A percentile compares a stretch with the other conserved stretches of the same genome.
Conservation (phyloP, 2,113 vertebrate genomes). For the Callipepla californica region DNA sequence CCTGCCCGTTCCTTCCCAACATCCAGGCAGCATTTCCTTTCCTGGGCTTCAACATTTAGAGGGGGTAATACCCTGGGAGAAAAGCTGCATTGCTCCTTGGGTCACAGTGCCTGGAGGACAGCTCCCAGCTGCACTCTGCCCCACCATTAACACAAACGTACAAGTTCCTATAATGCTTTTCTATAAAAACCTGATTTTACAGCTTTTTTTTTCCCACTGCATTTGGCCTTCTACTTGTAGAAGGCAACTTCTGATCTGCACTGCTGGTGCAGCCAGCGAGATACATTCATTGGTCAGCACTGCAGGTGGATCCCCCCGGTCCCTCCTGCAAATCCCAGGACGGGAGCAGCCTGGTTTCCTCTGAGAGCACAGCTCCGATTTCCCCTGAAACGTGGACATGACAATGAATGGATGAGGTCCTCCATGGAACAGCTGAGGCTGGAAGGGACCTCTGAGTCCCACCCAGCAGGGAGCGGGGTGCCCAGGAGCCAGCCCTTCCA, state of each 20-base stretch:
- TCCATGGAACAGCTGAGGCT: neutral
- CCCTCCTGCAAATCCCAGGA: neutral
- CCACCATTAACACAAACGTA: rapidly evolving
- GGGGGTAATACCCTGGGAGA: neutral
- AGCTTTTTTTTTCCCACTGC: neutral
- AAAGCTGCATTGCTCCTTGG: neutral
- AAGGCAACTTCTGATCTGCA: neutral
- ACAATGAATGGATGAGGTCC: neutral
- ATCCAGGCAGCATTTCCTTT: rapidly evolving
- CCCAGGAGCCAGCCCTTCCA: neutral
- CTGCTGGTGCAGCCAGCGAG: neutral
- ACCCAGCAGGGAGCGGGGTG: neutral
- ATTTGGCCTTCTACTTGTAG: neutral
- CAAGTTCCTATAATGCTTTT: neutral
- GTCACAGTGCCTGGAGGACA: rapidly evolving
- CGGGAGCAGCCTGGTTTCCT: neutral
- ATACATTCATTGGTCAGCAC: neutral
- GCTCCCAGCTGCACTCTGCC: neutral
- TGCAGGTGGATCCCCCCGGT: neutral
- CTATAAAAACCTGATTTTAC: neutral
- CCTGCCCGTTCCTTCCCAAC: rapidly evolving
- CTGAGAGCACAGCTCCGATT: rapidly evolving
- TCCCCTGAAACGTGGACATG: neutral
- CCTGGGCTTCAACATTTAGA: neutral
- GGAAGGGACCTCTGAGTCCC: neutral